Base-by-base conservation (phyloP, 2,113 vertebrate species). In the Gadus chalcogrammus region DNA sequence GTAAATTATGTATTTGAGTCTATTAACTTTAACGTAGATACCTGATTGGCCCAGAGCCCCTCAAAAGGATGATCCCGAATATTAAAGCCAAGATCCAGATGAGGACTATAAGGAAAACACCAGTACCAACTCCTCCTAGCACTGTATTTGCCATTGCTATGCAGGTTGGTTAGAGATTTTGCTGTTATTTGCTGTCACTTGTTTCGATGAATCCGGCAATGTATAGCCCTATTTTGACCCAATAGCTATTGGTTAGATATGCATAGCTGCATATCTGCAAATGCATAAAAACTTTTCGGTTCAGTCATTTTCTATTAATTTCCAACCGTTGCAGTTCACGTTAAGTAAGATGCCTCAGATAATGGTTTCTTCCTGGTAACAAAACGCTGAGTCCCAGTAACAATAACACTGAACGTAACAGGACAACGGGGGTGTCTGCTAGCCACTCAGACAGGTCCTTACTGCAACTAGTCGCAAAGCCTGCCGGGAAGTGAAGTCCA, bases 11-110 rank as follows among this genome's bases (percentile, higher is more conserved):
- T 35, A 35, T 35, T 35, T 35, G 31, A n/a, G 8, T 17, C 15
- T 17, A 17, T 20, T 59, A 18, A 7, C 0, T 3, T 59, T 59
- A 20, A 35, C 4, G 31, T 35, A 35, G 31, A 35, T 88, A 96
- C 95, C 92, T 93, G 4, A 91, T 88, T 5, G 88, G 38, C 17
- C 91, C 91, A 0, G 67, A 77, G 0, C 89, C 76, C 80, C 92
- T 84, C 11, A 75, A 85, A 3, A 92, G 56, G 24, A 86, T 72
- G 6, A 78, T 16, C 0, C 90, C 89, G 2, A 93, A 81, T 76
- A 92, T 81, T 42, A 95, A 78, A 55, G 91, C 90, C 22, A 80
- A 59, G 0, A 92, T 92, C 95, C 96, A 97, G 8, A 95, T 79
- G 12, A 92, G 61, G 0, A 86, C 87, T 4, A 97, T 70, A 75